Evolutionary conservation across 2,113 vertebrate genomes (phyloP).

Genomic region (Nestor notabilis): DNA sequence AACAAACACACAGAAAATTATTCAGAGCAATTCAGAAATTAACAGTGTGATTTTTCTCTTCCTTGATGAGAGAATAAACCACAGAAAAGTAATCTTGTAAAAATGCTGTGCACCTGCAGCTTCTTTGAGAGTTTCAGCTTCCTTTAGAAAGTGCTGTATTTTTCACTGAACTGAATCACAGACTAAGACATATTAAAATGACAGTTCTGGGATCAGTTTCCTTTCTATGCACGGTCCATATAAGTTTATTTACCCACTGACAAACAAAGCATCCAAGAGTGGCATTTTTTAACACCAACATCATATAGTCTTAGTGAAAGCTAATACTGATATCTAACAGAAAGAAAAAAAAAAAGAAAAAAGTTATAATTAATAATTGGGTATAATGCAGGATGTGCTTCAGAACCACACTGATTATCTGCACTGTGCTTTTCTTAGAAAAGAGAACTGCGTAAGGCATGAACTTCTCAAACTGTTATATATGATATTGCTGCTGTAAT

Average conservation of each 20-base stretch:
- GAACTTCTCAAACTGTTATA: not conserved
- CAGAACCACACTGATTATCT: not conserved
- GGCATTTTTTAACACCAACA: not conserved
- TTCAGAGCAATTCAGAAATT: not conserved
- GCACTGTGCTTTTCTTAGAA: not conserved
- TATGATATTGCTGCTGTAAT: not conserved
- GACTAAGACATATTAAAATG: not conserved
- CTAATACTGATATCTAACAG: not conserved
- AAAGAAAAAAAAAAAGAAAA: not conserved
- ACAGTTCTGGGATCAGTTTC: not conserved
- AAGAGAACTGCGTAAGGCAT: not conserved
- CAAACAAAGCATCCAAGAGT: not conserved
- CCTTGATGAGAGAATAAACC: not conserved
- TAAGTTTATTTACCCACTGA: not conserved
- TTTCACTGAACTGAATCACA: not conserved
- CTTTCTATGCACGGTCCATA: accelerated
- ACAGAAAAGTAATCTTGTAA: not conserved
- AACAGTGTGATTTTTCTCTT: not conserved
- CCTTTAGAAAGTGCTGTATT: not conserved
- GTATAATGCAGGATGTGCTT: not conserved
- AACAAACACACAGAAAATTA: not conserved
- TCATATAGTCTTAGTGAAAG: not conserved
- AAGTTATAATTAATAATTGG: not conserved
- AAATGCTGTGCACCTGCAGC: not conserved
- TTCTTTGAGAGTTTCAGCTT: not conserved